Conservation (phyloP, 2,888 invertebrate species). For the Congeria kusceri region DNA sequence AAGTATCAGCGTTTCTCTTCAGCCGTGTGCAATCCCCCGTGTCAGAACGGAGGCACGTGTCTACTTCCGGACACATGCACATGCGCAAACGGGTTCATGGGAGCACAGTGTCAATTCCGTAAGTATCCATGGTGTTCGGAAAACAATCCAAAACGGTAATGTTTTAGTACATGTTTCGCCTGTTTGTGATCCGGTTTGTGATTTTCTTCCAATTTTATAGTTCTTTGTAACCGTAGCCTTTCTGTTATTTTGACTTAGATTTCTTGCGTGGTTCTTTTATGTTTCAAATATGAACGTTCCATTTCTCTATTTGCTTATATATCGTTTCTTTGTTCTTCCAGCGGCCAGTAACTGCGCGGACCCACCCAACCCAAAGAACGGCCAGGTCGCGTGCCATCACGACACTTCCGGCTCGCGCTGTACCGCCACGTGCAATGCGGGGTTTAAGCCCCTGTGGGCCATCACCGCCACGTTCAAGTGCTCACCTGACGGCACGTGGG, state of each 20-base stretch:
- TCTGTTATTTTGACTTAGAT: no score
- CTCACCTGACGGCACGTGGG: slow-evolving; percentile 71
- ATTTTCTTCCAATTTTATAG: no score
- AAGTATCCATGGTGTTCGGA: slow-evolving; percentile 39
- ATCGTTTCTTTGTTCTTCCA: slow-evolving; percentile 51
- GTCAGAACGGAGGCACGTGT: slow-evolving; percentile 75
- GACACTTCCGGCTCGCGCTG: slow-evolving; percentile 68
- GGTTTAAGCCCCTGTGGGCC: slow-evolving; percentile 68
- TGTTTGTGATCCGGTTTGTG: no score
- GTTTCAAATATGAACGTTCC: no score
- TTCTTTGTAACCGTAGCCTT: no score
- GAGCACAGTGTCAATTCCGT: slow-evolving; percentile 72
- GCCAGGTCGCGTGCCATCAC: slow-evolving; percentile 65
- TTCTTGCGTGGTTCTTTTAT: no score
- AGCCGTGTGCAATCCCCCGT: slow-evolving; percentile 74
- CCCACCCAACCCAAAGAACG: slow-evolving; percentile 69
- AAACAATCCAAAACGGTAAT: neutral
- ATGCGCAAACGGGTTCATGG: slow-evolving; percentile 69
- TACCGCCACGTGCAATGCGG: slow-evolving; percentile 67
- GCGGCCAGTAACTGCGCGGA: slow-evolving; percentile 68
- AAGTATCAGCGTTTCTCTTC: neutral
- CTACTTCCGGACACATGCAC: slow-evolving; percentile 70
- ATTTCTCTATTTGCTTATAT: no score
- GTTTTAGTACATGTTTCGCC: no score
- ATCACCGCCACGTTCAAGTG: slow-evolving; percentile 70